A percentile compares a stretch with the other conserved stretches of the same genome.
Evolutionary conservation across 2,888 invertebrate species (phyloP).

Genomic region (Nomada fucata): DNA sequence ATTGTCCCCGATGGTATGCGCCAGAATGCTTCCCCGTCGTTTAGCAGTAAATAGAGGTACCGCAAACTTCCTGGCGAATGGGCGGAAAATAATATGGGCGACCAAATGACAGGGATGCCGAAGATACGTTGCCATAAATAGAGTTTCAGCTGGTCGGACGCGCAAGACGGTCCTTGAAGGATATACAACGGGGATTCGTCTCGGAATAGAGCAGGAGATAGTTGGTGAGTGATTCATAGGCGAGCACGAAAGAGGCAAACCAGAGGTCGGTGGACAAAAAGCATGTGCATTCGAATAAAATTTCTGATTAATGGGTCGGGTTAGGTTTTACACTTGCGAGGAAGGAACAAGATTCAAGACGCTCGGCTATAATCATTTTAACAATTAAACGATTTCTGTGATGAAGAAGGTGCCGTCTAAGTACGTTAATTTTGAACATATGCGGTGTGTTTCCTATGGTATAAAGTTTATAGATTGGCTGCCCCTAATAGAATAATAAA

Average conservation of each 20-base stretch:
- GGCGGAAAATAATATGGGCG: background rate
- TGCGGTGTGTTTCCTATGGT: too few relatives aligned
- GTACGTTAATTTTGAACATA: too few relatives aligned
- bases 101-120: slow-evolving; percentile 15
- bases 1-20: background rate
- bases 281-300: background rate
- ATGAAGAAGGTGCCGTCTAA: too few relatives aligned
- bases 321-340: too few relatives aligned
- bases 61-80: background rate
- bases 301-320: background rate
- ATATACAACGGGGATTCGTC: slow-evolving; percentile 29
- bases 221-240: slow-evolving; percentile 25
- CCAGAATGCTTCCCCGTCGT: background rate
- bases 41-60: background rate
- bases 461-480: too few relatives aligned
- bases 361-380: too few relatives aligned
- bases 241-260: background rate
- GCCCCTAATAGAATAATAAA: too few relatives aligned
- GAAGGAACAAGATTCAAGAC: too few relatives aligned
- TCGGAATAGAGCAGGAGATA: slow-evolving; percentile 33
- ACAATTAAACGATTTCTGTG: too few relatives aligned
- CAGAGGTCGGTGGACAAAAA: background rate
- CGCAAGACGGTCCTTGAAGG: slow-evolving; percentile 11
- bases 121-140: slow-evolving; percentile 29
- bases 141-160: slow-evolving; percentile 1